These are phyloP conservation scores for Globodera ellingtonae DNA, from an alignment of 1,140 invertebrate species.

Conservation along the genomic window DNA sequence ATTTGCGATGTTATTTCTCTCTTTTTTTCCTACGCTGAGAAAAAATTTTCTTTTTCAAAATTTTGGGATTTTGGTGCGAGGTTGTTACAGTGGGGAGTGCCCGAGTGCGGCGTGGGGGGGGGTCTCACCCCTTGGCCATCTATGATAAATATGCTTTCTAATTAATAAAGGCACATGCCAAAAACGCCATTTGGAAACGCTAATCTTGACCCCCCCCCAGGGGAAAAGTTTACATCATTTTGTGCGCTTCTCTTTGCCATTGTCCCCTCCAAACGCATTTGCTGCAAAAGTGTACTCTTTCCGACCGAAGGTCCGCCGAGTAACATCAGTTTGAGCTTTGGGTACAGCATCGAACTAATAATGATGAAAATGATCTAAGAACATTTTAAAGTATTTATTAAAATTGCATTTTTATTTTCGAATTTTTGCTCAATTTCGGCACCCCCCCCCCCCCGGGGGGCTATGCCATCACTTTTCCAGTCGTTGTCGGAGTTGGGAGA, in stretches of 20 bases:
- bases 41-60: too few relatives aligned
- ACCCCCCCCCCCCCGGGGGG: neutral
- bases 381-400: slow-evolving; percentile 1
- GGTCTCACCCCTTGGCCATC: too few relatives aligned
- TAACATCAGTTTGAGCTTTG: slow-evolving; percentile 95
- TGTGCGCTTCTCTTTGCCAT: slow-evolving; percentile 73
- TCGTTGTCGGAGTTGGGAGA: slow-evolving; percentile 84
- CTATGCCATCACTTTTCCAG: slow-evolving; percentile 69
- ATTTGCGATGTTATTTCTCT: too few relatives aligned
- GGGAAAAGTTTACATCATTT: slow-evolving; percentile 27
- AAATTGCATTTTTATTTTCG: neutral
- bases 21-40: too few relatives aligned
- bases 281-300: slow-evolving; percentile 87
- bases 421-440: slow-evolving; percentile 1
- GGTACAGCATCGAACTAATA: slow-evolving; percentile 83
- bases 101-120: too few relatives aligned
- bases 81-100: too few relatives aligned
- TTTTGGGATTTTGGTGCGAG: too few relatives aligned
- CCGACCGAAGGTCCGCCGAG: slow-evolving; percentile 90
- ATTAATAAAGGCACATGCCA: too few relatives aligned
- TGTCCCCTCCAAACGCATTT: slow-evolving; percentile 81
- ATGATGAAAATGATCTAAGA: slow-evolving; percentile 19
- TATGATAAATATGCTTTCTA: too few relatives aligned
- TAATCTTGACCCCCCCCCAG: too few relatives aligned
- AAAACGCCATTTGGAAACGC: too few relatives aligned